Base-by-base conservation (phyloP, 2,888 invertebrate species). In the Patella caerulea region DNA sequence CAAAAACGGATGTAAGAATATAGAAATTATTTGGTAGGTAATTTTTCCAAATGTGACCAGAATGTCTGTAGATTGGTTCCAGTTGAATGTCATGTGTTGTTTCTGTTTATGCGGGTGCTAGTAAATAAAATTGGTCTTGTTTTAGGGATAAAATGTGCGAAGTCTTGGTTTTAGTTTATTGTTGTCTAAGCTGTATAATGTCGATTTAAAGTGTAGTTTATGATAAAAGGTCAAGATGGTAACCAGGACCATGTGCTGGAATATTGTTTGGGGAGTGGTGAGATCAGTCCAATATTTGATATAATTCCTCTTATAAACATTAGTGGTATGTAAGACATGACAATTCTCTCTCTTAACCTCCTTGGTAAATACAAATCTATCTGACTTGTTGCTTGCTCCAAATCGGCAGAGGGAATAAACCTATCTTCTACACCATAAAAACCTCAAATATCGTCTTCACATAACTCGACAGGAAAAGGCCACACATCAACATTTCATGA, bases 171-270 rank as follows among this genome's bases (percentile, higher is more conserved):
- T 19, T 19, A 24, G 65, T 65, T 65, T 65, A 65, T 65, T 65
- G 65, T 24, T 65, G 65, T 24, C 65, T 11, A 65, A 65, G 65
- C 19, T 65, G 24, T 65, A 65, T 65, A 65, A 65, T 65, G 65
- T 65, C 65, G 24, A 24, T 65, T 65, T 65, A 65, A 65, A 65
- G 65, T 65, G 65, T 65, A 65, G 65, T 65, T 65, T 65, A 24
- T 65, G 65, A 65, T 19, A 24, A 65, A 65, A 65, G 65, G 65
- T 65, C 65, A 65, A 19, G 19, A 14, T 65, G 65, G 65, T 65
- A 65, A 65, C 24, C 65, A 65, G 24, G 24, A 65, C 19, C 65
- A 65, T 19, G 24, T 24, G 65, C 0, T 24, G 14, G 15, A 19
- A 19, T 11, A 65, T 65, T 9, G 65, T 65, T 65, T 19, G 19